These are phyloP conservation scores for Itoplectis maculator DNA, from an alignment of 2,888 invertebrate genomes.

Conservation along the genomic window DNA sequence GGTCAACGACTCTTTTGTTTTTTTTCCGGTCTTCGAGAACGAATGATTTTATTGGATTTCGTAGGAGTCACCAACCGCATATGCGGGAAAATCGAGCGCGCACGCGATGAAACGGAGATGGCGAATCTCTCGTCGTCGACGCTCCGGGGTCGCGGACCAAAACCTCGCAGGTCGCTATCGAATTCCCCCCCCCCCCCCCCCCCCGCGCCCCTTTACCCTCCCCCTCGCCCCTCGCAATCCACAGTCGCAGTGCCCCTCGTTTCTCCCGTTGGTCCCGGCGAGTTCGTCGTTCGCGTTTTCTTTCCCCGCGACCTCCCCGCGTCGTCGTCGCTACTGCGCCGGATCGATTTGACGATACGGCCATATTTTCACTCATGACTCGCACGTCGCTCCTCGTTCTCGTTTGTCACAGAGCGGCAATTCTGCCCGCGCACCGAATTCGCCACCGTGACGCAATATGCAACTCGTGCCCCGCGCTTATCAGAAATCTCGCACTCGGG, in stretches of 20 bases:
- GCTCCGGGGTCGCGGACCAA: slow-evolving; percentile 24
- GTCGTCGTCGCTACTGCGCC: slow-evolving; percentile 74
- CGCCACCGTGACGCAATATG: no score
- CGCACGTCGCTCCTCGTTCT: slow-evolving; percentile 27
- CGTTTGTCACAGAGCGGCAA: not conserved
- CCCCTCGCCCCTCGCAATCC: slow-evolving; percentile 62
- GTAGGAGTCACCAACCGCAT: no score
- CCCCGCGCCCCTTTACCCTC: no score
- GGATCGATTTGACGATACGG: slow-evolving; percentile 84
- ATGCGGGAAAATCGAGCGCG: slow-evolving; percentile 32
- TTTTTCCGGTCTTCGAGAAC: slow-evolving; percentile 19
- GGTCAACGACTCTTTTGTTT: slow-evolving; percentile 2
- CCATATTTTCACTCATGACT: slow-evolving; percentile 79
- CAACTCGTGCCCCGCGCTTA: no score
- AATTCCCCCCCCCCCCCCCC: slow-evolving; percentile 36
- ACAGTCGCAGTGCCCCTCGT: slow-evolving; percentile 19
- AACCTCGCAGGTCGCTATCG: slow-evolving; percentile 29
- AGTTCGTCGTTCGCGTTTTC: no score
- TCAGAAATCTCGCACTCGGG: no score
- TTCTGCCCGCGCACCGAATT: no score
- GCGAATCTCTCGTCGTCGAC: slow-evolving; percentile 9
- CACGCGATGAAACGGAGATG: slow-evolving; percentile 39
- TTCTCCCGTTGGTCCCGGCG: slow-evolving; percentile 37
- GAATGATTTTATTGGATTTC: slow-evolving; percentile 44
- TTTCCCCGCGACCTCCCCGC: slow-evolving; percentile 33